A percentile compares a stretch with the other conserved stretches of the same genome.
phyloP scores from a whole-genome alignment of 1,140 invertebrate species.

The Lepidotrigona ventralis region DNA sequence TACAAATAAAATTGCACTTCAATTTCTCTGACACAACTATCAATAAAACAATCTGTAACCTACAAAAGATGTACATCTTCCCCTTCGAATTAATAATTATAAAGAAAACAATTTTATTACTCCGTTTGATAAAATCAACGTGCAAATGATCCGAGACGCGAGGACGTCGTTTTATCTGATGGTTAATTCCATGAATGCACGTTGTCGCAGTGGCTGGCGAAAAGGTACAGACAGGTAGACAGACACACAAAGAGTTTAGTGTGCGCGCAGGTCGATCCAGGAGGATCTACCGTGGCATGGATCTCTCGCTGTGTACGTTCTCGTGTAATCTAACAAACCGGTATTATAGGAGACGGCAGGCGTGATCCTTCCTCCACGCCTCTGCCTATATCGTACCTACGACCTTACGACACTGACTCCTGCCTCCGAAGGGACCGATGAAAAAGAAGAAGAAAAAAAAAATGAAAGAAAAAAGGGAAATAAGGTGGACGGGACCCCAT shows the following conservation, averaged over 20 bases:
- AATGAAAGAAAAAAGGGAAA: constrained; percentile 16
- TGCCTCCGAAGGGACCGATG: constrained; percentile 35
- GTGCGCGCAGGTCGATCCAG: constrained; percentile 35
- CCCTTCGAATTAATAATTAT: too few species aligned
- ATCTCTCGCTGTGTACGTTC: constrained; percentile 39
- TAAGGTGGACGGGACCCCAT: constrained; percentile 36
- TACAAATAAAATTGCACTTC: too few species aligned
- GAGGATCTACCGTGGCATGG: constrained; percentile 40
- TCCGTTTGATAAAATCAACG: too few species aligned
- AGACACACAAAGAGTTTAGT: constrained; percentile 6
- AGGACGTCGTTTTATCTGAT: not conserved
- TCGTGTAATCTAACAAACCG: constrained; percentile 66
- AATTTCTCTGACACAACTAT: too few species aligned
- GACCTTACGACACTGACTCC: constrained; percentile 59
- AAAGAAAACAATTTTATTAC: too few species aligned
- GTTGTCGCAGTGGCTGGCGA: not conserved
- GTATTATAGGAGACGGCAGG: constrained; percentile 61
- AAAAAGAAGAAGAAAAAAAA: constrained; percentile 35
- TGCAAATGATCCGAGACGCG: too few species aligned
- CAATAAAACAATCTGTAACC: too few species aligned
- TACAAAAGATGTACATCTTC: too few species aligned
- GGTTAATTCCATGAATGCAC: not conserved
- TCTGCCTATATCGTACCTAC: constrained; percentile 53
- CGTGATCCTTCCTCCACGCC: constrained; percentile 54
- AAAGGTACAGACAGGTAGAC: not conserved